Conservation (phyloP, 2,797 vertebrate species). For the Phalanger gymnotis region DNA sequence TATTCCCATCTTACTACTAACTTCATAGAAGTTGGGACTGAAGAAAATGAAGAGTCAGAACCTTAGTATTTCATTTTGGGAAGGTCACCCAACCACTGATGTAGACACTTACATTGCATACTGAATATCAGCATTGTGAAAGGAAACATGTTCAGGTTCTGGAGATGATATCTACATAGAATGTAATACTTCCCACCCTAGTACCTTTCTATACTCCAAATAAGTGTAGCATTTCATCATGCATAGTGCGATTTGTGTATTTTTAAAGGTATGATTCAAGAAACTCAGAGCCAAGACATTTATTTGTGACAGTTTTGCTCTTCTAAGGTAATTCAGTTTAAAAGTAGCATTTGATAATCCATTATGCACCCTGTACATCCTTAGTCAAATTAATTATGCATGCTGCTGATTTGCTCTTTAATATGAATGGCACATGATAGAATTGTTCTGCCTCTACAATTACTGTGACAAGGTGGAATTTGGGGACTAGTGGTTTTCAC, state of each 20-base stretch:
- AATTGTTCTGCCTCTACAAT: neutral
- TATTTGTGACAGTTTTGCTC: neutral
- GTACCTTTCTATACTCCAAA: neutral
- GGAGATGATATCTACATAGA: neutral
- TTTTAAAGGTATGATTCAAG: neutral
- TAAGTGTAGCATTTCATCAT: neutral
- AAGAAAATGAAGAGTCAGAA: neutral
- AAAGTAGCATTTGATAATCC: neutral
- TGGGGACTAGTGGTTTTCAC: neutral
- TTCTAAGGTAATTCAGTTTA: neutral
- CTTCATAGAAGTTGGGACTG: neutral
- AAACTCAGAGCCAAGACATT: neutral
- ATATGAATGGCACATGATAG: neutral
- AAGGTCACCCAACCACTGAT: neutral
- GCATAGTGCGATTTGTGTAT: neutral
- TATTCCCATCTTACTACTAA: neutral
- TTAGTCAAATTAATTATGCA: neutral
- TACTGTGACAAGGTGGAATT: neutral
- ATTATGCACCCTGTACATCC: neutral
- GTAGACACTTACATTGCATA: neutral
- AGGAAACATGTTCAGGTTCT: neutral
- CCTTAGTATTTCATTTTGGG: neutral
- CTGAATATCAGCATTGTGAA: neutral
- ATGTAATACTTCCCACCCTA: neutral
- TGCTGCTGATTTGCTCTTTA: neutral